Conservation (phyloP, 2,888 invertebrate genomes). For the Harpagoxenus sublaevis region DNA sequence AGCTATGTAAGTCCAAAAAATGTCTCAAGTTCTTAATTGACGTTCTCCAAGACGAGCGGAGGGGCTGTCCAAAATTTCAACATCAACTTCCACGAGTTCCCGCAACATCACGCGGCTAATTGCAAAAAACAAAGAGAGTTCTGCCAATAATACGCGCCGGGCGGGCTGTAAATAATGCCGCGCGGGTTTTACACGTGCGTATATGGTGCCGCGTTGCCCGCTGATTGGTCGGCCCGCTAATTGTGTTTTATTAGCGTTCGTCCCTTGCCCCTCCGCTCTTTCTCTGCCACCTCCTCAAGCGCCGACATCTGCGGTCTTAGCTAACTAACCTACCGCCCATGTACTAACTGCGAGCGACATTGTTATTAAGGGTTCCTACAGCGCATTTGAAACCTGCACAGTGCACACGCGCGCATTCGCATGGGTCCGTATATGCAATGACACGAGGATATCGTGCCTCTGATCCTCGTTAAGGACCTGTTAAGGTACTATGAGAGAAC, state of each 20-base stretch:
- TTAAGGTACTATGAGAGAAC: constrained; percentile 40
- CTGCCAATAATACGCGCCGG: constrained; percentile 72
- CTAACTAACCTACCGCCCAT: constrained; percentile 80
- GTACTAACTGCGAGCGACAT: constrained; percentile 81
- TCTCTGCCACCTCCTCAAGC: constrained; percentile 39
- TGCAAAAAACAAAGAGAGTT: constrained; percentile 67
- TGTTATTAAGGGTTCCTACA: constrained; percentile 80
- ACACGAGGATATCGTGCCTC: not conserved
- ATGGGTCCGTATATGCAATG: constrained; percentile 38
- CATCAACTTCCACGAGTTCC: constrained; percentile 19
- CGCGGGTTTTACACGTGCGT: constrained; percentile 80
- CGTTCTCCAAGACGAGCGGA: not conserved
- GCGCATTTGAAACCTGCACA: constrained; percentile 69
- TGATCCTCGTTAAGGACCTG: constrained; percentile 65
- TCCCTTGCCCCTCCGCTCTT: constrained; percentile 51
- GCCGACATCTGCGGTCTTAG: constrained; percentile 72
- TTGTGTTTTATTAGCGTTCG: constrained; percentile 85
- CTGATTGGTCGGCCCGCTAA: constrained; percentile 84
- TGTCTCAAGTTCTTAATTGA: not conserved
- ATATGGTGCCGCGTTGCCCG: constrained; percentile 67
- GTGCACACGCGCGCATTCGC: constrained; percentile 20
- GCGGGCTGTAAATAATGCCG: constrained; percentile 81
- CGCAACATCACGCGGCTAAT: constrained; percentile 68
- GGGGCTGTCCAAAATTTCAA: constrained; percentile 12
- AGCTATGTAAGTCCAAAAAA: not conserved